These are phyloP conservation scores for Hippocampus comes DNA, from an alignment of 2,113 vertebrate genomes.

Conservation along the genomic window DNA sequence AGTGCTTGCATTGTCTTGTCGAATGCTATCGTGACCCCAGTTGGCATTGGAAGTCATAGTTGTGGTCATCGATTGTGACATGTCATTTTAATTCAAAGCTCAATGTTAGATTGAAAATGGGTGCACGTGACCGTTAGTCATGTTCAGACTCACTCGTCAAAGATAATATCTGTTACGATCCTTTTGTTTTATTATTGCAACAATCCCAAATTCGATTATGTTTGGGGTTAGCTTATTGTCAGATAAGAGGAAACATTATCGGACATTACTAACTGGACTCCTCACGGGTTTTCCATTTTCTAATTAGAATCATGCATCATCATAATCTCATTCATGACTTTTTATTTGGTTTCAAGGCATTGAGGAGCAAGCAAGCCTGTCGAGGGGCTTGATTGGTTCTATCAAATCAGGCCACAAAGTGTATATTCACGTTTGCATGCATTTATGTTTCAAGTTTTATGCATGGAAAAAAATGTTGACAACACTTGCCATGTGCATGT, in stretches of 20 bases:
- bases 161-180: neutral
- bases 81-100: conserved; percentile 6
- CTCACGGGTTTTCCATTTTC: neutral
- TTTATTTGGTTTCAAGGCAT: no score
- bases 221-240: neutral
- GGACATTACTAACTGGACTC: no score
- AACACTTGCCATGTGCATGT: no score
- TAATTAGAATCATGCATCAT: neutral
- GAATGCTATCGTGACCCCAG: conserved; percentile 4
- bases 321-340: neutral
- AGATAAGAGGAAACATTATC: neutral
- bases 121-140: neutral
- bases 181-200: neutral
- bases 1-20: conserved; percentile 29
- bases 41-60: conserved; percentile 13
- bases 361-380: no score
- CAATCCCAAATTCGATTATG: neutral
- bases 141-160: neutral
- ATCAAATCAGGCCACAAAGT: no score
- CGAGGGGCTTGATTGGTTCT: no score
- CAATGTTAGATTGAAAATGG: neutral
- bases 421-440: no score
- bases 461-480: no score
- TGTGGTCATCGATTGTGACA: neutral
- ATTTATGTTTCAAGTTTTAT: no score